Evolutionary conservation across 1,140 invertebrate genomes (phyloP).

Genomic region (Eubasilissa regina): DNA sequence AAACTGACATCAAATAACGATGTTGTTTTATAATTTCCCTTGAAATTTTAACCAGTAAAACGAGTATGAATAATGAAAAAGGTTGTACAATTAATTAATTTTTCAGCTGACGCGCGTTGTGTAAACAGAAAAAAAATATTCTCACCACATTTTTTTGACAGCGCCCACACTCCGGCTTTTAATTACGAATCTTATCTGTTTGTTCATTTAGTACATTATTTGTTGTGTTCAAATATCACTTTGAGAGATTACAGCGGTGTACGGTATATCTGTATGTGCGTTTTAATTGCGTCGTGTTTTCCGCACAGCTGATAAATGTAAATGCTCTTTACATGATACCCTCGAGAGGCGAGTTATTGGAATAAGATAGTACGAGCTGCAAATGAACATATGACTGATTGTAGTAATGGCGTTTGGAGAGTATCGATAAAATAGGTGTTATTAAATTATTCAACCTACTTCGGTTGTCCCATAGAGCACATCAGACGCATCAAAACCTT

Average conservation of each 20-base stretch:
- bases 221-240: constrained; percentile 53
- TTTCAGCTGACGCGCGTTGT: constrained; percentile 34
- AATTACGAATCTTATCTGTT: constrained; percentile 45
- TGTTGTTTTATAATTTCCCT: constrained; percentile 21
- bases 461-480: too few relatives aligned
- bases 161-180: constrained; percentile 22
- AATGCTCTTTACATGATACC: constrained; percentile 42
- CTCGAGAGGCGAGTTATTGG: constrained; percentile 39
- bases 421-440: constrained; percentile 31
- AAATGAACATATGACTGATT: constrained; percentile 53
- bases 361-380: constrained; percentile 48
- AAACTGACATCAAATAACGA: constrained; percentile 1
- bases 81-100: constrained; percentile 47
- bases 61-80: constrained; percentile 46
- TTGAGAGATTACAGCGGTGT: constrained; percentile 42
- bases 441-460: too few relatives aligned
- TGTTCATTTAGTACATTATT: constrained; percentile 41
- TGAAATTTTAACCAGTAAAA: constrained; percentile 14
- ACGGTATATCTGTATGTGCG: constrained; percentile 8
- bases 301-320: constrained; percentile 42
- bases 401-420: constrained; percentile 49
- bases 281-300: constrained; percentile 36
- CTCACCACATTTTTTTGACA: constrained; percentile 21
- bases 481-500: too few relatives aligned
- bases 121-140: constrained; percentile 32